Evolutionary conservation across 2,113 vertebrate species (phyloP), one percentile per base, ranked within the genome.

Genomic region (Abramis brama): DNA sequence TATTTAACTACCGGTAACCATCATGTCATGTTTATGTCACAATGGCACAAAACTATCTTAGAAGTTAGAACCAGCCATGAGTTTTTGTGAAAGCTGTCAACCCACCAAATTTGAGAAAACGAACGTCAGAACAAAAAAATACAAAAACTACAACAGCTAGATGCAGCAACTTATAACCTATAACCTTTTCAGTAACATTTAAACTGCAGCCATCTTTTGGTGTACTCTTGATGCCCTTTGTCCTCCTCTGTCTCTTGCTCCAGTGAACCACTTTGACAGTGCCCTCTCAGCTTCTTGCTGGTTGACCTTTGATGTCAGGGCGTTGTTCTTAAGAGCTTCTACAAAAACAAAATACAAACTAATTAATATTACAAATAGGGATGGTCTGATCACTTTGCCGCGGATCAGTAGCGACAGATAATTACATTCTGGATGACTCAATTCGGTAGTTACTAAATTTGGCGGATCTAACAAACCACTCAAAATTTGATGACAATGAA

Each of bases 161-260:
- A 64, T 25, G 25, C 62, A 12, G 62, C 62, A 27, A 64, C 62
- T 23, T 21, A 50, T 50, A 9, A 50, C 57, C 6, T 64, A 27
- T 4, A 27, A 64, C 62, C 62, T 64, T 12, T 27, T 64, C n/a
- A 64, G 62, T 64, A 12, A 64, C 27, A 7, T 25, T 64, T 64
- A 64, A 64, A 64, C 62, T 64, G 62, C n/a, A 64, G 62, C 62
- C 62, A 64, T 64, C 23, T 64, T 27, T 64, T 64, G n/a, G 62
- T 64, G 62, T 2, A 64, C 11, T 64, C 62, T 27, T 25, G 27
- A 30, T 64, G 62, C 27, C 27, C 27, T 30, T 30, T 30, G 27
- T 30, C 27, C 27, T 64, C n/a, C 62, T 64, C 62, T 64, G 62
- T 64, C 62, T 64, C 62, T 27, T 64, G 62, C 62, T 64, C 62